A percentile compares a stretch with the other conserved stretches of the same genome.
These are phyloP conservation scores for Gryllus longicercus DNA, from an alignment of 2,888 invertebrate species.

Conservation along the genomic window DNA sequence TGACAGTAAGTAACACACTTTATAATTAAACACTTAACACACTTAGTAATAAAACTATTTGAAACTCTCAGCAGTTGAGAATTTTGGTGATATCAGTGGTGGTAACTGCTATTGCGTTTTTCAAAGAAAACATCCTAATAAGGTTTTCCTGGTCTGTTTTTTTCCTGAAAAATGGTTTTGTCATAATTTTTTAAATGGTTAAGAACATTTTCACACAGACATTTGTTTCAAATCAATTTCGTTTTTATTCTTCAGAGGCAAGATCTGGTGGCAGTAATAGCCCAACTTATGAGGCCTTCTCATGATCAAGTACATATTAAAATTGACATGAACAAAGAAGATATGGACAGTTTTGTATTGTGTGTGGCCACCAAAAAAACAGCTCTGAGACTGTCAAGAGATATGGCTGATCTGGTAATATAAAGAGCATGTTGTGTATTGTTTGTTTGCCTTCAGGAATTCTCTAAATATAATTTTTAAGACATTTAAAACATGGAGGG, in stretches of 20 bases:
- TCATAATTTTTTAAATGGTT: no score
- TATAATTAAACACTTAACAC: no score
- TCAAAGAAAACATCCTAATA: no score
- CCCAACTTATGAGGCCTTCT: slow-evolving; percentile 78
- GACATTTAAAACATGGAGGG: neutral
- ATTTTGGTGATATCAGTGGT: no score
- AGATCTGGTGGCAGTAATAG: slow-evolving; percentile 83
- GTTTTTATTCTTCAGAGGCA: slow-evolving; percentile 64
- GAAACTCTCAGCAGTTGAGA: no score
- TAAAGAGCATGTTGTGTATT: slow-evolving; percentile 37
- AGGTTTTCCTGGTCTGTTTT: no score
- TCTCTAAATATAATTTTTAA: neutral
- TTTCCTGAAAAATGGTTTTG: no score
- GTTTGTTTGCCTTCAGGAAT: neutral
- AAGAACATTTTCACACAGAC: no score
- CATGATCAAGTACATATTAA: slow-evolving; percentile 84
- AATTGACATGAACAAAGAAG: slow-evolving; percentile 82
- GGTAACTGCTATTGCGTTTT: no score
- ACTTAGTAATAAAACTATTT: no score
- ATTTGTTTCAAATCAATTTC: no score
- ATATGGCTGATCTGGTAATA: slow-evolving; percentile 84
- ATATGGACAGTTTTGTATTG: slow-evolving; percentile 91
- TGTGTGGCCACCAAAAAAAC: slow-evolving; percentile 88
- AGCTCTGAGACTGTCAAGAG: slow-evolving; percentile 78
- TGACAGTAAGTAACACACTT: no score